Evolutionary conservation across 2,113 vertebrate genomes (phyloP).

Genomic region (Chionis minor): DNA sequence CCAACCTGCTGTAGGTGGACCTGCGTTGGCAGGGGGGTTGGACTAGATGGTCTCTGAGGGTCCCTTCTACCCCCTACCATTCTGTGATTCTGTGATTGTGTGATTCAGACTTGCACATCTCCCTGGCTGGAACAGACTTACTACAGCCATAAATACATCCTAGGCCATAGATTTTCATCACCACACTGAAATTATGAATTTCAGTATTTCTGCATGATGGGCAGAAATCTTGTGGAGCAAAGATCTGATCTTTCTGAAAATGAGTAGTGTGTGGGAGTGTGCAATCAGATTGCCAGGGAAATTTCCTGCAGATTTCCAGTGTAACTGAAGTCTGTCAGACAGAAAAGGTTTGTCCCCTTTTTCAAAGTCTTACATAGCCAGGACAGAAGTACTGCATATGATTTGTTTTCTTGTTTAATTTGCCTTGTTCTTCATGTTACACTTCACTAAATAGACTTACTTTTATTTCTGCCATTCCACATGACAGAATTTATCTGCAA

Average conservation of each 20-base stretch:
- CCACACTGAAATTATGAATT: not conserved
- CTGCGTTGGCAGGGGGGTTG: too few species aligned
- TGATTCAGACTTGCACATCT: not conserved
- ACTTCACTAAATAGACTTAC: conserved; percentile 51
- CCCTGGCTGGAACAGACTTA: not conserved
- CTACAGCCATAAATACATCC: not conserved
- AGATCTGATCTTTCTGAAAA: not conserved
- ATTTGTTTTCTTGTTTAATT: conserved; percentile 41
- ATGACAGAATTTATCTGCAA: not conserved
- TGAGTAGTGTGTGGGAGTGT: not conserved
- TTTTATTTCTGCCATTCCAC: conserved; percentile 32
- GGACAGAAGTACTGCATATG: not conserved
- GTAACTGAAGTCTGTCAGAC: not conserved
- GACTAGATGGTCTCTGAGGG: too few species aligned
- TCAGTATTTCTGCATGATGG: not conserved
- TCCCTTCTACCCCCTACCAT: too few species aligned
- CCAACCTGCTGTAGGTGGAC: too few species aligned
- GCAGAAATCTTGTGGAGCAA: not conserved
- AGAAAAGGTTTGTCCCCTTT: not conserved
- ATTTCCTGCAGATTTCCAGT: not conserved
- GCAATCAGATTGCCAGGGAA: not conserved
- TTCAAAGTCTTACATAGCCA: not conserved
- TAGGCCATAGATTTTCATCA: not conserved
- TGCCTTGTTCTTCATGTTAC: conserved; percentile 41
- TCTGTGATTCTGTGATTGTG: too few species aligned